These are phyloP conservation scores for Caiman crocodilus DNA, from an alignment of 2,797 vertebrate species.

Conservation along the genomic window DNA sequence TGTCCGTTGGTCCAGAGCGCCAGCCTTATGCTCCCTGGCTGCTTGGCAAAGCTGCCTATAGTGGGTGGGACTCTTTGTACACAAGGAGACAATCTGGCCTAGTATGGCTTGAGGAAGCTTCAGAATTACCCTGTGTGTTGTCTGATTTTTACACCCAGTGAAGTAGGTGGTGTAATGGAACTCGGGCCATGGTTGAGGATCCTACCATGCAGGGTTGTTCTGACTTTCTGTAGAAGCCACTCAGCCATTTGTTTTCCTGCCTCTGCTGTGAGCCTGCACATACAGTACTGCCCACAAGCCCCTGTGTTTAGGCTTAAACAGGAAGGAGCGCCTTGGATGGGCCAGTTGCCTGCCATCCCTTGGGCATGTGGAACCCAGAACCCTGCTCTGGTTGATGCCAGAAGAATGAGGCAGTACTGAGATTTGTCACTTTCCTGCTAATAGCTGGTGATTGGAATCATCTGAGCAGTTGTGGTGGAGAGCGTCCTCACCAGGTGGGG, in stretches of 20 bases:
- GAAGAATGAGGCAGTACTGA: neutral
- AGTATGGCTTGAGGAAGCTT: neutral
- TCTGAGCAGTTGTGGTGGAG: neutral
- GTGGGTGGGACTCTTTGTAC: neutral
- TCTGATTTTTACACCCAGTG: neutral
- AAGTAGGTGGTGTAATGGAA: neutral
- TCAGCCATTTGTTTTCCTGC: neutral
- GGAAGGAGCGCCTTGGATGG: neutral
- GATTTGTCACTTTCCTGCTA: neutral
- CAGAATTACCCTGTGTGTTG: neutral
- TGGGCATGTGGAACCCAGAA: neutral
- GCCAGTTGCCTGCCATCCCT: neutral
- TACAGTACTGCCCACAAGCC: neutral
- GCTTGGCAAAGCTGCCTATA: neutral
- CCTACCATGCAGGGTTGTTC: neutral
- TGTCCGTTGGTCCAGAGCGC: too few species aligned
- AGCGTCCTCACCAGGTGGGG: neutral
- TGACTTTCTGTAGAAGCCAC: neutral
- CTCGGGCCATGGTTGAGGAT: neutral
- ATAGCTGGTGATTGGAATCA: neutral
- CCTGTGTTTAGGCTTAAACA: neutral
- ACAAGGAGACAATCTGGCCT: neutral
- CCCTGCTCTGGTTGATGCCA: too few species aligned
- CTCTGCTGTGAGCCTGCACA: neutral
- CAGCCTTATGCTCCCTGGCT: neutral